phyloP scores from a whole-genome alignment of 2,888 invertebrate genomes.

The Lepidonotus clava region DNA sequence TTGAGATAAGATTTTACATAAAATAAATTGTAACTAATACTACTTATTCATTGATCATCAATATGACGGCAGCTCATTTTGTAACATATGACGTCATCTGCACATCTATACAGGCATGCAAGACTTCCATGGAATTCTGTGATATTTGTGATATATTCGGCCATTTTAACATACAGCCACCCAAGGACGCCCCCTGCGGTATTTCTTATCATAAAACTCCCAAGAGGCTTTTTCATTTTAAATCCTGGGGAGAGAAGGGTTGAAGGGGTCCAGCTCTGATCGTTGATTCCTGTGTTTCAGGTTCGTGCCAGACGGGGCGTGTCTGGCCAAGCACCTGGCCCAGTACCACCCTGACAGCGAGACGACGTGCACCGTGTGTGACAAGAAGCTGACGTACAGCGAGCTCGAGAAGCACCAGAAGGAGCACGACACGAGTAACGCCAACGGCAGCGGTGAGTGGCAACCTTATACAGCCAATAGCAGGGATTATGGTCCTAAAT shows the following conservation, averaged over 20 bases:
- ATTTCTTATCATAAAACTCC: too few species aligned
- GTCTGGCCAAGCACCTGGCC: slow-evolving; percentile 32
- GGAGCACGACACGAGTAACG: neutral
- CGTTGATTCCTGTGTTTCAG: neutral
- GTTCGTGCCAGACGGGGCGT: slow-evolving; percentile 16
- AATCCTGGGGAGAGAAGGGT: neutral
- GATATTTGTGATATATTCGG: neutral
- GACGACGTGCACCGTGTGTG: slow-evolving; percentile 26
- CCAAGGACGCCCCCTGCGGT: neutral
- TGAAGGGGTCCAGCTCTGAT: neutral
- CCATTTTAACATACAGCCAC: neutral
- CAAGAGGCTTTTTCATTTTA: neutral
- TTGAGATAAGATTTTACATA: too few species aligned
- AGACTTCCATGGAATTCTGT: neutral
- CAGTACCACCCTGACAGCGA: slow-evolving; percentile 12
- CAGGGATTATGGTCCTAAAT: too few species aligned
- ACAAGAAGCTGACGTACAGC: neutral
- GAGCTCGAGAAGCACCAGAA: slow-evolving; percentile 40
- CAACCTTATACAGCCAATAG: neutral
- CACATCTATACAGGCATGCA: neutral
- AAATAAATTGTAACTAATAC: too few species aligned
- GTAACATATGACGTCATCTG: too few species aligned
- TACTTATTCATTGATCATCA: too few species aligned
- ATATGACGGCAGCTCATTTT: too few species aligned
- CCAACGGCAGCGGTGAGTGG: neutral